Conservation (phyloP, 2,113 vertebrate species). For the Lycaon pictus region DNA sequence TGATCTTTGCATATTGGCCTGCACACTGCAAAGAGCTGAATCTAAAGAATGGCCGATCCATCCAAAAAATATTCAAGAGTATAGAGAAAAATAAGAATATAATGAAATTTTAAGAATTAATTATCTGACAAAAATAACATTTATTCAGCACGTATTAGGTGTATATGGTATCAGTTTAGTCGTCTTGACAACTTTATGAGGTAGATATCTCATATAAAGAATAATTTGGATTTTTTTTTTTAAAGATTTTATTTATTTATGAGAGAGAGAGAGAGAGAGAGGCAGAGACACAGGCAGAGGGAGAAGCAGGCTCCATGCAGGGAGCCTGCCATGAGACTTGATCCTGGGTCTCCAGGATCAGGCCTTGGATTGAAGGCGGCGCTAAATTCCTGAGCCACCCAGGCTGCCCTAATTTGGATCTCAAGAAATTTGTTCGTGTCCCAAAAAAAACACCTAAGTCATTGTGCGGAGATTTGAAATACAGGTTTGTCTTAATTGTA, state of each 20-base stretch:
- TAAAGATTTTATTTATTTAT: too few species aligned
- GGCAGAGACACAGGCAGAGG: too few species aligned
- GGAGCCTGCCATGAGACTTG: too few species aligned
- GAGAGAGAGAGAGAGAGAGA: too few species aligned
- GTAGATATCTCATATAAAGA: not conserved
- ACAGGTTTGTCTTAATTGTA: not conserved
- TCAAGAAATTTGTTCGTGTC: not conserved
- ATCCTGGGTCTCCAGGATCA: too few species aligned
- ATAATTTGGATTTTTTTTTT: not conserved
- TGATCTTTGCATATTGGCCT: not conserved
- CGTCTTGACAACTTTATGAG: not conserved
- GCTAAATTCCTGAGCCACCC: too few species aligned
- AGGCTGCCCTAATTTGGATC: not conserved
- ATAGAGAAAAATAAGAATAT: not conserved
- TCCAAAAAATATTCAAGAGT: not conserved
- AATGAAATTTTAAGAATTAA: not conserved
- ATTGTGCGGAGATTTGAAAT: not conserved
- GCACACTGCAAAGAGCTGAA: not conserved
- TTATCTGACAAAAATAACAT: not conserved
- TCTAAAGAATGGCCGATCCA: not conserved
- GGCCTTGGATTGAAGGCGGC: too few species aligned
- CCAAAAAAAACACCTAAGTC: not conserved
- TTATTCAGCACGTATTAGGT: not conserved
- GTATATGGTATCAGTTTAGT: not conserved
- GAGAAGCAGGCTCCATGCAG: too few species aligned